Conservation (phyloP, 2,113 vertebrate genomes). For the Alouatta palliata region DNA sequence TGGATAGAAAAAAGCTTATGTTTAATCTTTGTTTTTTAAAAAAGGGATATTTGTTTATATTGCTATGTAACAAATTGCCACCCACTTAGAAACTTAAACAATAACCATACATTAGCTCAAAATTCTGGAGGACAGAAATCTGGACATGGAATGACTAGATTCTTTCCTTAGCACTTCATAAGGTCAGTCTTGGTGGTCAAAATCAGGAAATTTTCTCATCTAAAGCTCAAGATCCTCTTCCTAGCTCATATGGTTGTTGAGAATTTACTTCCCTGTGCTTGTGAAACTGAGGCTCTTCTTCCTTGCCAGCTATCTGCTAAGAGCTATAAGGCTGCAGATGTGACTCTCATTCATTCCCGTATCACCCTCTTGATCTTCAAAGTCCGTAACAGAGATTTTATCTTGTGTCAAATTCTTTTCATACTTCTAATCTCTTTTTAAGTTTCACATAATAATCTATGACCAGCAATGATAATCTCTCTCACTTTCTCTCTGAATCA, state of each 20-base stretch:
- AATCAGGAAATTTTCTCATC: not conserved
- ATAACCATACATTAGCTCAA: not conserved
- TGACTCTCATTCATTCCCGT: not conserved
- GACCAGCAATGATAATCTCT: not conserved
- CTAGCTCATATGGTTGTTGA: not conserved
- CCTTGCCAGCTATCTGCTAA: not conserved
- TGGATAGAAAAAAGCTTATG: too few species aligned
- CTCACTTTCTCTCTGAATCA: not conserved
- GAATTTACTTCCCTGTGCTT: not conserved
- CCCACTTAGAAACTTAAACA: not conserved
- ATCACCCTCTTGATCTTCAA: not conserved
- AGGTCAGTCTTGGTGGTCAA: not conserved
- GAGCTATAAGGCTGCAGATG: rapidly evolving
- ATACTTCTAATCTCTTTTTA: not conserved
- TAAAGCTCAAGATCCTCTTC: not conserved
- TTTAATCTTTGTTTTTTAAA: not conserved
- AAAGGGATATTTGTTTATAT: not conserved
- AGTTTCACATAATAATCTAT: not conserved
- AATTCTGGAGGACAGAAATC: not conserved
- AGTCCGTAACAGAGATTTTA: not conserved
- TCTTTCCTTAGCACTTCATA: not conserved
- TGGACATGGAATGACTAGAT: rapidly evolving
- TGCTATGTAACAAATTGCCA: not conserved
- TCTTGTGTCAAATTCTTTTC: not conserved
- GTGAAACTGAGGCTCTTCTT: not conserved